Conservation (phyloP, 2,113 vertebrate genomes). For the Ptilonorhynchus violaceus region DNA sequence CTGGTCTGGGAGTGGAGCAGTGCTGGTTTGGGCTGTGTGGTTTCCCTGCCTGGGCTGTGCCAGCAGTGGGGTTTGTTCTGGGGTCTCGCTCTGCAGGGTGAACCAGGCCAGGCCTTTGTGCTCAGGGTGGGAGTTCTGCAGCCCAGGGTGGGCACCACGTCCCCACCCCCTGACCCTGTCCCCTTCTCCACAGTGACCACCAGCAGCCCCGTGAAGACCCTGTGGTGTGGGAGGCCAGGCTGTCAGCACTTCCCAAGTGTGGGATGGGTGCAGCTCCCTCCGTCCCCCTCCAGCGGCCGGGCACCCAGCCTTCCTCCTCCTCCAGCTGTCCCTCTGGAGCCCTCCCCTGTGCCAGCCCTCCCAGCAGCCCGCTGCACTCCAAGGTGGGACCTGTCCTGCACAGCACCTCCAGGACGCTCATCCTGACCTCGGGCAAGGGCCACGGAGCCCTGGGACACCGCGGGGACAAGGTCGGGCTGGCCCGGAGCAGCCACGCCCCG, state of each 20-base stretch:
- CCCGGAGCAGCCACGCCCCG: not conserved
- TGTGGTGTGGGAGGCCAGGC: slow-evolving; percentile 23
- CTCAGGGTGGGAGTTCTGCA: not conserved
- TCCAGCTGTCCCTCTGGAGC: not conserved
- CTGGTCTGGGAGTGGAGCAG: rapidly evolving
- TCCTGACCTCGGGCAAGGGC: not conserved
- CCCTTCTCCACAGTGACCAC: slow-evolving; percentile 60
- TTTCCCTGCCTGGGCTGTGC: not conserved
- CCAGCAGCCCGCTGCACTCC: not conserved
- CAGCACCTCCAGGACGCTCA: not conserved
- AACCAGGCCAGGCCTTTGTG: not conserved
- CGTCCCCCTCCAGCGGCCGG: not conserved
- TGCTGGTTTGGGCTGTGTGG: too few relatives aligned
- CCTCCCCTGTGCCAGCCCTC: not conserved
- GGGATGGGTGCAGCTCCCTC: slow-evolving; percentile 42
- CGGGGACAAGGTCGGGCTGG: not conserved
- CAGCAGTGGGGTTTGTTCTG: not conserved
- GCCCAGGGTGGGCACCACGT: rapidly evolving
- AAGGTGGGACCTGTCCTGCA: slow-evolving; percentile 34
- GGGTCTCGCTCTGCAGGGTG: not conserved
- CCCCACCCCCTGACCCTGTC: not conserved
- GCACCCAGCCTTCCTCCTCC: not conserved
- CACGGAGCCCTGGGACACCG: not conserved
- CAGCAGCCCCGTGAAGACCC: slow-evolving; percentile 63
- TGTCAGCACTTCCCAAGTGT: slow-evolving; percentile 50